Conservation (phyloP, 1,140 invertebrate genomes). For the Melipona quadrifasciata region DNA sequence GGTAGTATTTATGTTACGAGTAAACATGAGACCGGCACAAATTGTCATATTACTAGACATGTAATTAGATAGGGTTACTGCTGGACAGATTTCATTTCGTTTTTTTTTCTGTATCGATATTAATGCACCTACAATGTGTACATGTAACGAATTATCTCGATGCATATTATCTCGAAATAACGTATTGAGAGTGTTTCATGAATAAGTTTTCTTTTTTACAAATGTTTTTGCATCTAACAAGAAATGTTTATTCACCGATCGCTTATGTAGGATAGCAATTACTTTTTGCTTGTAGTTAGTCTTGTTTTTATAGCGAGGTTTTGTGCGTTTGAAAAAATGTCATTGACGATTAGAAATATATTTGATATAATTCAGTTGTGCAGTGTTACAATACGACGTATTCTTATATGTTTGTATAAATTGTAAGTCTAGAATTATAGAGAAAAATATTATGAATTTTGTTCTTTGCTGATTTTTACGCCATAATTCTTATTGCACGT, state of each 20-base stretch:
- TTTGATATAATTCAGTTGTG: neutral
- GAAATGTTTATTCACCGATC: neutral
- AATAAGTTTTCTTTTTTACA: neutral
- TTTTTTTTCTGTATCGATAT: neutral
- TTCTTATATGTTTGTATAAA: neutral
- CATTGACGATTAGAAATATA: neutral
- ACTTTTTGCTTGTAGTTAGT: conserved; percentile 5
- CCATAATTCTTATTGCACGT: neutral
- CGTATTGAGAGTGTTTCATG: neutral
- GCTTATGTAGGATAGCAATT: conserved; percentile 13
- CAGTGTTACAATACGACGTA: neutral
- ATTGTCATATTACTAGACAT: conserved; percentile 47
- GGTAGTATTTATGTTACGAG: conserved; percentile 54
- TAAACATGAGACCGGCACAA: conserved; percentile 41
- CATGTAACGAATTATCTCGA: neutral
- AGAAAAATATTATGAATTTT: neutral
- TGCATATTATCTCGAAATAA: neutral
- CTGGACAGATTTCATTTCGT: neutral
- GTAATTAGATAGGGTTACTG: conserved; percentile 31
- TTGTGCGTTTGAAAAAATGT: neutral
- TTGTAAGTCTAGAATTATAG: neutral
- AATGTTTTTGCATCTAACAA: neutral
- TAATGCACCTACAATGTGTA: neutral
- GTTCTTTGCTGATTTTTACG: neutral
- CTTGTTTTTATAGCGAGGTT: neutral